phyloP scores from a whole-genome alignment of 2,113 vertebrate species.

The Caranx ignobilis region DNA sequence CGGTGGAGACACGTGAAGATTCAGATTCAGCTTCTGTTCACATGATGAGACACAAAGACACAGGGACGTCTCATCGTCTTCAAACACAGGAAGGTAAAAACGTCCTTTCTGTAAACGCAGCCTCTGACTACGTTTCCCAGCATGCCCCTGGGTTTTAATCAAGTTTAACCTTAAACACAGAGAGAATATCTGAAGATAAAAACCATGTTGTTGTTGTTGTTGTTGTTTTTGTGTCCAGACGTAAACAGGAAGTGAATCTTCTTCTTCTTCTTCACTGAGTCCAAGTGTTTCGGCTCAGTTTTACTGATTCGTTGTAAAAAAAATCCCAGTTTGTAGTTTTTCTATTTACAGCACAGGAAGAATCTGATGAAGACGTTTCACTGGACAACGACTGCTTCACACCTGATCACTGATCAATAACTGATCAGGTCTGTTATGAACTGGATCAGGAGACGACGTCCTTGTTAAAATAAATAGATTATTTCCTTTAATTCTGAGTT shows the following conservation, averaged over 20 bases:
- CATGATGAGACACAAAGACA: background rate
- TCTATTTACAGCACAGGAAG: constrained; percentile 58
- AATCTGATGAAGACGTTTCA: constrained; percentile 37
- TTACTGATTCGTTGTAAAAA: constrained; percentile 42
- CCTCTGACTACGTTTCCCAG: background rate
- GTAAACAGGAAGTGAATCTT: constrained; percentile 32
- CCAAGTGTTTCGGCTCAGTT: constrained; percentile 29
- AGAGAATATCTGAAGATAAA: too few species aligned
- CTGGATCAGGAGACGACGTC: too few species aligned
- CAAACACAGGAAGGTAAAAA: too few species aligned
- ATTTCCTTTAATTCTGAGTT: too few species aligned
- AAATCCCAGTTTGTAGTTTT: constrained; percentile 36
- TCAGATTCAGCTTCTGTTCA: constrained; percentile 42
- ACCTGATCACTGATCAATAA: background rate
- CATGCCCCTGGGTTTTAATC: background rate
- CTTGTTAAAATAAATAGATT: too few species aligned
- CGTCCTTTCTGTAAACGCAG: too few species aligned
- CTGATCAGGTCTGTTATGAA: background rate
- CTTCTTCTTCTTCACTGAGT: constrained; percentile 27
- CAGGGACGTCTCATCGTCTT: too few species aligned
- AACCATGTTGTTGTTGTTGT: too few species aligned
- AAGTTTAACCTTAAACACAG: background rate
- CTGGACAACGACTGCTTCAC: background rate
- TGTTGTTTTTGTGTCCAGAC: background rate
- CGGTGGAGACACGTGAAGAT: constrained; percentile 17